phyloP scores from a whole-genome alignment of 1,140 invertebrate genomes.

The Sycobia sp. region DNA sequence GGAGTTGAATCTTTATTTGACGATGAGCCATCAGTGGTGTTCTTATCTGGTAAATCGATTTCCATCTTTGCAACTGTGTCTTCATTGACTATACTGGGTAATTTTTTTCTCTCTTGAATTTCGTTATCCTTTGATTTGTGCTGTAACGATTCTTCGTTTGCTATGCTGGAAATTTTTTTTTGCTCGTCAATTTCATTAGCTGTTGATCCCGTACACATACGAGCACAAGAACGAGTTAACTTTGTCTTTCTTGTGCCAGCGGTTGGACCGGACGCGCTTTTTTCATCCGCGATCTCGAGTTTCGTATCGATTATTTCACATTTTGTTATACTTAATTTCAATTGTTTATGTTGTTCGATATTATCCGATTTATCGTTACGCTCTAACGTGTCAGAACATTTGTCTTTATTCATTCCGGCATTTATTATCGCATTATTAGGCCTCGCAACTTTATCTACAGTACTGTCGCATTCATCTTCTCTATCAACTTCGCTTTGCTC shows the following conservation, averaged over 20 bases:
- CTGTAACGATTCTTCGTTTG: no score
- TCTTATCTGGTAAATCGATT: neutral
- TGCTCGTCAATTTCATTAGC: slow-evolving; percentile 10
- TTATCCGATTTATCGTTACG: neutral
- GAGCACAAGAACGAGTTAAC: slow-evolving; percentile 18
- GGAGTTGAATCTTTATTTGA: neutral
- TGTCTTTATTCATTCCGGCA: no score
- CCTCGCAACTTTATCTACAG: neutral
- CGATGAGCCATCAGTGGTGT: neutral
- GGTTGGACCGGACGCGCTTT: slow-evolving; percentile 9
- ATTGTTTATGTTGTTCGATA: neutral
- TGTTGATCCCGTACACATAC: slow-evolving; percentile 8
- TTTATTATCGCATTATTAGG: neutral
- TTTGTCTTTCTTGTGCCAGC: slow-evolving; percentile 5
- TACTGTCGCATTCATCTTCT: no score
- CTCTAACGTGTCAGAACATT: no score
- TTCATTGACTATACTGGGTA: neutral
- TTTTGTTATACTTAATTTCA: neutral
- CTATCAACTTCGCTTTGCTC: neutral
- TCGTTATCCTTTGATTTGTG: slow-evolving; percentile 13
- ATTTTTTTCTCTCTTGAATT: neutral
- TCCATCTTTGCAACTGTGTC: no score
- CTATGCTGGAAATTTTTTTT: neutral
- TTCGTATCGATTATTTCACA: neutral
- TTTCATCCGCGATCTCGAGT: neutral